phyloP scores from a whole-genome alignment of 2,113 vertebrate species.

The Callopanchax toddi region DNA sequence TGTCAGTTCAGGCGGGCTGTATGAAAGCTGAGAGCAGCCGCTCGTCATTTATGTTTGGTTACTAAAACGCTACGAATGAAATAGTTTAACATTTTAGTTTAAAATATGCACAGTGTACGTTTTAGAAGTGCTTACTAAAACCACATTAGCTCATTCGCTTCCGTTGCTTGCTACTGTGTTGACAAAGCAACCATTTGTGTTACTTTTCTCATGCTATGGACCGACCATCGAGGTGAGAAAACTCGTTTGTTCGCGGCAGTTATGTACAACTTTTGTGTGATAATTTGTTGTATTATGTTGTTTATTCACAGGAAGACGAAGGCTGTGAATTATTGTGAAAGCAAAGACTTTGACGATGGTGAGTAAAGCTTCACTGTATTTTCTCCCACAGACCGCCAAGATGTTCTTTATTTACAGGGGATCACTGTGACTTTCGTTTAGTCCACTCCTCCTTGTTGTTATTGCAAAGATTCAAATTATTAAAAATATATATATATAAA shows the following conservation, averaged over 20 bases:
- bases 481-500: no score
- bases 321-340: constrained; percentile 71
- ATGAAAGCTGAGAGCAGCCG: constrained; percentile 9
- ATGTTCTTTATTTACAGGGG: neutral
- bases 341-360: constrained; percentile 71
- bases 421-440: no score
- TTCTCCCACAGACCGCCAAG: neutral
- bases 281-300: constrained; percentile 5
- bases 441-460: no score
- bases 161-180: neutral
- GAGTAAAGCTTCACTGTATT: constrained; percentile 15
- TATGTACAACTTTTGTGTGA: neutral
- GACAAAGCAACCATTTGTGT: neutral
- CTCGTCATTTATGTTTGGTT: fast-evolving
- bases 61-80: neutral
- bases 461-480: no score
- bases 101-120: neutral
- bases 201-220: constrained; percentile 55
- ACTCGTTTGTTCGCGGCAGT: fast-evolving
- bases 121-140: neutral
- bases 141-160: neutral
- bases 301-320: constrained; percentile 71
- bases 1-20: constrained; percentile 51
- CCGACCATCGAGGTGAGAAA: constrained; percentile 71
- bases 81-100: neutral